Conservation (phyloP, 2,797 vertebrate genomes). For the Thripadectes ignobilis region DNA sequence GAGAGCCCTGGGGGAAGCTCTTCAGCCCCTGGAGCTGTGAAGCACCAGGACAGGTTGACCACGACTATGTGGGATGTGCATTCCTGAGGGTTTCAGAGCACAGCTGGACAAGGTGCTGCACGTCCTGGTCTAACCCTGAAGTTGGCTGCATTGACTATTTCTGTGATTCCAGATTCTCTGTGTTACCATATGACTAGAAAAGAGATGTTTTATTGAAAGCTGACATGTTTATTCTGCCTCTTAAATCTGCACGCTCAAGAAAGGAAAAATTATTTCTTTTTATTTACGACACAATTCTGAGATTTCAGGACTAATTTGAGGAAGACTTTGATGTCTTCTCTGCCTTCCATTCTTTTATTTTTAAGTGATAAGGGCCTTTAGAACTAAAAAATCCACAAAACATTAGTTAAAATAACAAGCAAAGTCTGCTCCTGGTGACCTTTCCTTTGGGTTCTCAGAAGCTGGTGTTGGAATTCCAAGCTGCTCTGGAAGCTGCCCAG, state of each 20-base stretch:
- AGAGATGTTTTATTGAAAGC: slow-evolving; percentile 1
- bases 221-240: slow-evolving; percentile 1
- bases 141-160: background rate
- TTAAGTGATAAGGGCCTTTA: background rate
- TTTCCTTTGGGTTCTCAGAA: background rate
- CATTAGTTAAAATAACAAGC: background rate
- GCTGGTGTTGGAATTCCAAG: background rate
- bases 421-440: background rate
- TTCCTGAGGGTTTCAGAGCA: background rate
- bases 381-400: background rate
- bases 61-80: background rate
- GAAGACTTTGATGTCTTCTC: background rate
- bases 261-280: background rate
- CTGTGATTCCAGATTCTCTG: background rate
- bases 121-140: background rate
- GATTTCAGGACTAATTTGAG: background rate
- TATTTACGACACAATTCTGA: slow-evolving; percentile 15
- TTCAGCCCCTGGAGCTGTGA: background rate
- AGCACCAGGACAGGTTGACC: background rate
- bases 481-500: background rate
- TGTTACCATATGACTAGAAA: background rate
- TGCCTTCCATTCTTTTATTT: background rate
- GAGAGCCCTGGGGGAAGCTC: background rate
- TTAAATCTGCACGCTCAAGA: background rate
- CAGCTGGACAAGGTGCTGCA: background rate